phyloP scores from a whole-genome alignment of 2,888 invertebrate genomes.

The Keiferia lycopersicella region DNA sequence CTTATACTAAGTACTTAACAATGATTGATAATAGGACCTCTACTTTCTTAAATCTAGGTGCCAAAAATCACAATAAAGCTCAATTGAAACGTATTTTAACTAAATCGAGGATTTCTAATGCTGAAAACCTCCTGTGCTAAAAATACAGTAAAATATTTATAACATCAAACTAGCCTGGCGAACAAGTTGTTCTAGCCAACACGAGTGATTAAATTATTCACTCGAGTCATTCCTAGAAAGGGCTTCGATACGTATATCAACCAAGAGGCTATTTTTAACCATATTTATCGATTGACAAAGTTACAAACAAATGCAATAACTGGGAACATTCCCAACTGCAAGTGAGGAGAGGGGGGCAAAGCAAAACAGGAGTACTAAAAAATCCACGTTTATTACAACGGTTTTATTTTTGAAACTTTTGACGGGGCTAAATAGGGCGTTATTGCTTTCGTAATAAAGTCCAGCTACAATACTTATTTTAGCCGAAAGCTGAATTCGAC shows the following conservation, averaged over 20 bases:
- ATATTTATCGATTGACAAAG: conserved; percentile 9
- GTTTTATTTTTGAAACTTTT: conserved; percentile 69
- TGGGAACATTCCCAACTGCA: conserved; percentile 9
- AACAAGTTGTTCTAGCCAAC: background rate
- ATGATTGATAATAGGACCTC: no score
- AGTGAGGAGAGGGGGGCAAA: conserved; percentile 41
- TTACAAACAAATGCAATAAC: conserved; percentile 12
- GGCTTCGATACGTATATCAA: background rate
- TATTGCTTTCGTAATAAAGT: conserved; percentile 75
- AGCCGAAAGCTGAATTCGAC: conserved; percentile 24
- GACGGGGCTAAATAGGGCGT: conserved; percentile 67
- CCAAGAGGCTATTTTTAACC: background rate
- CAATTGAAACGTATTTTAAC: no score
- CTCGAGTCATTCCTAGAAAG: background rate
- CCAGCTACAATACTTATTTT: conserved; percentile 45
- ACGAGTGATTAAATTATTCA: background rate
- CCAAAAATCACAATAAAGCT: no score
- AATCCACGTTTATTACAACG: conserved; percentile 52
- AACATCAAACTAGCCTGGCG: background rate
- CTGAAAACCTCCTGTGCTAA: no score
- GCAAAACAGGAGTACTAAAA: conserved; percentile 43
- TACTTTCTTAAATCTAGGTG: no score
- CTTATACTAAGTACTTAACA: no score
- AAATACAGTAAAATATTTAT: no score
- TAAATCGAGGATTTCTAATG: no score